These are phyloP conservation scores for Sialis fuliginosa DNA, from an alignment of 2,888 invertebrate species.

Conservation along the genomic window DNA sequence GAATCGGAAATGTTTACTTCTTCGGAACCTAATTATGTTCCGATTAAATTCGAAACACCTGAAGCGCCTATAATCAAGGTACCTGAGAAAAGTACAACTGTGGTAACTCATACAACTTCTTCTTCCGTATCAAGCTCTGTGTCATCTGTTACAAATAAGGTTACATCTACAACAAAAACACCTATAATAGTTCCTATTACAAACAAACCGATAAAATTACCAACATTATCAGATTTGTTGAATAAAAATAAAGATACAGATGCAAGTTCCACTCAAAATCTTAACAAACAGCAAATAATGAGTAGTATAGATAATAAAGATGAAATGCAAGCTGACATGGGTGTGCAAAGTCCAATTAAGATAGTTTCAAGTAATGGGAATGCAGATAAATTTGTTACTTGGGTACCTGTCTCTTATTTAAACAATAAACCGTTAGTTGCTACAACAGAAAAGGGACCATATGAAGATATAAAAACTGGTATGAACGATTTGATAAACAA, in stretches of 20 bases:
- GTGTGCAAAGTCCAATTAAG: too few species aligned
- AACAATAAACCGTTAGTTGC: too few species aligned
- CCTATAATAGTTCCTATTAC: neutral
- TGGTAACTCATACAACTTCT: neutral
- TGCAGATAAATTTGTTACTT: too few species aligned
- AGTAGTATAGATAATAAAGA: neutral
- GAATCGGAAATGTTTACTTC: neutral
- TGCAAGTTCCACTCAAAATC: neutral
- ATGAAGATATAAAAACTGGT: too few species aligned
- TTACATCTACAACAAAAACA: constrained; percentile 5
- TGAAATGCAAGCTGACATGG: too few species aligned
- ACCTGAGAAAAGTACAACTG: neutral
- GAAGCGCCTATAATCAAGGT: neutral
- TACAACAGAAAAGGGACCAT: too few species aligned
- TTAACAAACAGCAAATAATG: neutral
- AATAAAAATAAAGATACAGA: neutral
- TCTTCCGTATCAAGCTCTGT: neutral
- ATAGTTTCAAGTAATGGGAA: too few species aligned
- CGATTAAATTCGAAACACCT: neutral
- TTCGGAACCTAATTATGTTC: neutral
- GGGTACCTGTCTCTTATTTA: too few species aligned
- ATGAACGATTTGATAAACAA: too few species aligned
- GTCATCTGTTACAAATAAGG: constrained; percentile 3
- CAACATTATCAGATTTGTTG: neutral
- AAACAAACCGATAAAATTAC: neutral